A percentile compares a stretch with the other conserved stretches of the same genome.
phyloP scores from a whole-genome alignment of 92 coral and sea anemone genomes.

The Parazoanthus darwini region DNA sequence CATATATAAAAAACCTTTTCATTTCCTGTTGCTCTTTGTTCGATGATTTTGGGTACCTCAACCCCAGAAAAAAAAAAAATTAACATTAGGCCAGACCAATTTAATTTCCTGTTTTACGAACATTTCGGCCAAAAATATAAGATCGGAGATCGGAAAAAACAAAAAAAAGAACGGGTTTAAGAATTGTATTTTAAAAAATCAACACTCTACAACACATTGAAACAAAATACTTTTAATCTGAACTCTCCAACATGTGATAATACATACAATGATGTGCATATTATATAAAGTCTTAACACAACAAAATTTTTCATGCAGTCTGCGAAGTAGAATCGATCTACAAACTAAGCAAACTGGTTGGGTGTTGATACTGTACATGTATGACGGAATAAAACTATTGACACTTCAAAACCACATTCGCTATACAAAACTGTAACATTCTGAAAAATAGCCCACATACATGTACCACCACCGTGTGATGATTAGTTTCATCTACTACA shows the following conservation, averaged over 20 bases:
- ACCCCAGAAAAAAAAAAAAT: no score
- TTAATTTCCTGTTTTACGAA: background rate
- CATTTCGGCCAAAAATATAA: conserved; percentile 2
- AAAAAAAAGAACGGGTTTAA: background rate
- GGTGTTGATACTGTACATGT: conserved; percentile 22
- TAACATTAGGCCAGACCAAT: no score
- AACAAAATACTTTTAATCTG: conserved; percentile 19
- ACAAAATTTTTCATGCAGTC: conserved; percentile 13
- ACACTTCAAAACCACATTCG: no score
- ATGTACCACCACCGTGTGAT: no score
- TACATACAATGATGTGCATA: conserved; percentile 26
- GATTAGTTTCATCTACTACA: no score
- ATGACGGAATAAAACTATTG: conserved; percentile 18
- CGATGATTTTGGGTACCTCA: no score
- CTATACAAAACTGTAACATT: no score
- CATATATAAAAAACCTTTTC: no score
- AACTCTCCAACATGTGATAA: conserved; percentile 22
- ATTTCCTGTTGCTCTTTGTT: no score
- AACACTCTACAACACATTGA: conserved; percentile 17
- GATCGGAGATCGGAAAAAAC: conserved; percentile 13
- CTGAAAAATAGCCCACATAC: no score
- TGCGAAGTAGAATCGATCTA: conserved; percentile 16
- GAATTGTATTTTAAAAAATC: background rate
- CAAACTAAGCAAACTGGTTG: conserved; percentile 20
- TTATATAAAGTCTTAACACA: conserved; percentile 20